A percentile compares a stretch with the other conserved stretches of the same genome.
Conservation (phyloP, 2,888 invertebrate species). For the Unio delphinus region DNA sequence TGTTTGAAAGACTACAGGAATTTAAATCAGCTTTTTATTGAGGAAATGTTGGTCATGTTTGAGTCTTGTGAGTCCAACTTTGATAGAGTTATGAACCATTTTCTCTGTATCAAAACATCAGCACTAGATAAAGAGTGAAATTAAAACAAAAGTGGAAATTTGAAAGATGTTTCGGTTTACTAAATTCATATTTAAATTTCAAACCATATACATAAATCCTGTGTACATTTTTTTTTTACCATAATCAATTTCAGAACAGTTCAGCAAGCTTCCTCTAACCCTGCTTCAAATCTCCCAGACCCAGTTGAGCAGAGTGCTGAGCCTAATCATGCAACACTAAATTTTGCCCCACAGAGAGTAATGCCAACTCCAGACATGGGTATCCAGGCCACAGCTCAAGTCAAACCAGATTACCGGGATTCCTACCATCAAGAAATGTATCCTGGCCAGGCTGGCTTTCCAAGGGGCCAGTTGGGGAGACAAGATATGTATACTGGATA, state of each 20-base stretch:
- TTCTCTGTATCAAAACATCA: too few species aligned
- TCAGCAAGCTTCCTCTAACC: constrained; percentile 40
- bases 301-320: constrained; percentile 52
- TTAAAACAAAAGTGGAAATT: too few species aligned
- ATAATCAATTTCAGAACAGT: constrained; percentile 43
- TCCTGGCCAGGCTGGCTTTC: constrained; percentile 7
- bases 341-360: constrained; percentile 43
- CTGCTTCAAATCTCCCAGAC: constrained; percentile 8
- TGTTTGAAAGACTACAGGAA: too few species aligned
- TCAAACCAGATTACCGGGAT: constrained; percentile 50
- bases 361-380: constrained; percentile 48
- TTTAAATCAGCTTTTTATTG: too few species aligned
- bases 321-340: constrained; percentile 43
- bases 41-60: too few species aligned
- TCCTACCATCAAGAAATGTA: constrained; percentile 29
- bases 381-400: constrained; percentile 26
- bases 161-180: neutral
- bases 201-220: neutral
- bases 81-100: too few species aligned
- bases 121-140: too few species aligned
- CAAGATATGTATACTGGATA: constrained; percentile 50
- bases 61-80: too few species aligned
- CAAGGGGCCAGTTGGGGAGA: constrained; percentile 31
- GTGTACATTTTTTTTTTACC: neutral
- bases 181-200: neutral